phyloP scores from a whole-genome alignment of 2,113 vertebrate genomes.

The Osmerus eperlanus region DNA sequence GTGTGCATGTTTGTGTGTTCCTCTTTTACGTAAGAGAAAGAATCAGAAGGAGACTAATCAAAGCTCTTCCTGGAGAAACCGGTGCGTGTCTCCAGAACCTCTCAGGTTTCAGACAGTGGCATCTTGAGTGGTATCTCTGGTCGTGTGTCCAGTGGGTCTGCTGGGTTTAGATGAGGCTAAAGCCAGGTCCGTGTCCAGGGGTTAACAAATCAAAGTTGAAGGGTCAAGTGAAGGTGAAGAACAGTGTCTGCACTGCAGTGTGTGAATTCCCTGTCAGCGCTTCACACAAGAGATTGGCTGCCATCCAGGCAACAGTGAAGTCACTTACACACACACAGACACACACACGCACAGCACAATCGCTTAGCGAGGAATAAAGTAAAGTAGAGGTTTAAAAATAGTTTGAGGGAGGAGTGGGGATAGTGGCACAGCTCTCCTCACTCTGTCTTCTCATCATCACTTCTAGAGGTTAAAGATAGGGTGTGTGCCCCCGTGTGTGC shows the following conservation, averaged over 20 bases:
- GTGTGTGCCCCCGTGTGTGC: constrained; percentile 26
- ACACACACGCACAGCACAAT: background rate
- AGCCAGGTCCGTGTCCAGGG: background rate
- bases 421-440: constrained; percentile 30
- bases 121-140: too few relatives aligned
- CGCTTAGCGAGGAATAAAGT: constrained; percentile 8
- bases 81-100: too few relatives aligned
- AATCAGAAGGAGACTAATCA: too few relatives aligned
- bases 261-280: too few relatives aligned
- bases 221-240: background rate
- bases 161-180: too few relatives aligned
- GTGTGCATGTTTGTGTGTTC: background rate
- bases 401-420: constrained; percentile 37
- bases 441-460: constrained; percentile 51
- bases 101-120: too few relatives aligned
- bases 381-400: constrained; percentile 47
- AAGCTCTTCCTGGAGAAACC: too few relatives aligned
- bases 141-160: too few relatives aligned
- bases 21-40: background rate
- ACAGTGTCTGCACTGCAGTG: too few relatives aligned
- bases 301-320: background rate
- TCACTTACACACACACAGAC: constrained; percentile 17
- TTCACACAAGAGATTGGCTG: background rate
- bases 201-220: background rate
- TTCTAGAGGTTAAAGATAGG: constrained; percentile 46